phyloP scores from a whole-genome alignment of 2,888 invertebrate genomes.

The Pseudococcus longispinus region DNA sequence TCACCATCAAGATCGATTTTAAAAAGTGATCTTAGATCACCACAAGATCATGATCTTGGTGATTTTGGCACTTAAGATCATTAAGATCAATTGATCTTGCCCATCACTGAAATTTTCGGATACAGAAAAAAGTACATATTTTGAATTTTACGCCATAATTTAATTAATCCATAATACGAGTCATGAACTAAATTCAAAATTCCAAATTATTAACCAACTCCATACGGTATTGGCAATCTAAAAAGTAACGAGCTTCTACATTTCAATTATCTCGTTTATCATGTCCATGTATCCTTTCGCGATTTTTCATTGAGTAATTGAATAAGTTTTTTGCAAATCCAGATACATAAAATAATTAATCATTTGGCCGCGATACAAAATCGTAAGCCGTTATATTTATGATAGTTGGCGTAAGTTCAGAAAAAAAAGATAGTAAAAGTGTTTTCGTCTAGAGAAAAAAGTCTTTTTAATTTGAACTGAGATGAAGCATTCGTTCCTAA shows the following conservation, averaged over 20 bases:
- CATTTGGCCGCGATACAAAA: slow-evolving; percentile 50
- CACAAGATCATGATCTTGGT: no score
- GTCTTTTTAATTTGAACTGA: slow-evolving; percentile 6
- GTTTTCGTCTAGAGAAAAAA: slow-evolving; percentile 23
- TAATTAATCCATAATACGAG: no score
- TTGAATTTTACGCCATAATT: no score
- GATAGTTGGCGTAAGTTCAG: slow-evolving; percentile 37
- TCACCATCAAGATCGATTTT: no score
- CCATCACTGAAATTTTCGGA: no score
- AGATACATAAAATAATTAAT: slow-evolving; percentile 49
- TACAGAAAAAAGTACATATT: no score
- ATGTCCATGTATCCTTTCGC: neutral
- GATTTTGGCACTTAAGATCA: no score
- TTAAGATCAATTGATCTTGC: no score
- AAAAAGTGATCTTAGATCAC: no score
- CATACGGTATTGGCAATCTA: neutral
- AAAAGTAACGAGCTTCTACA: neutral
- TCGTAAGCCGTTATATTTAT: slow-evolving; percentile 21
- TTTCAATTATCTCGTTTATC: neutral
- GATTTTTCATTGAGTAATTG: neutral
- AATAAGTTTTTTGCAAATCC: slow-evolving; percentile 9
- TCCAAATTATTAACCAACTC: neutral
- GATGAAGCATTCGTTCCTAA: slow-evolving; percentile 8
- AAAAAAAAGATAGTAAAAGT: slow-evolving; percentile 39
- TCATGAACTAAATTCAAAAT: neutral